phyloP scores from a whole-genome alignment of 2,888 invertebrate species.

The Vandiemenella viatica region DNA sequence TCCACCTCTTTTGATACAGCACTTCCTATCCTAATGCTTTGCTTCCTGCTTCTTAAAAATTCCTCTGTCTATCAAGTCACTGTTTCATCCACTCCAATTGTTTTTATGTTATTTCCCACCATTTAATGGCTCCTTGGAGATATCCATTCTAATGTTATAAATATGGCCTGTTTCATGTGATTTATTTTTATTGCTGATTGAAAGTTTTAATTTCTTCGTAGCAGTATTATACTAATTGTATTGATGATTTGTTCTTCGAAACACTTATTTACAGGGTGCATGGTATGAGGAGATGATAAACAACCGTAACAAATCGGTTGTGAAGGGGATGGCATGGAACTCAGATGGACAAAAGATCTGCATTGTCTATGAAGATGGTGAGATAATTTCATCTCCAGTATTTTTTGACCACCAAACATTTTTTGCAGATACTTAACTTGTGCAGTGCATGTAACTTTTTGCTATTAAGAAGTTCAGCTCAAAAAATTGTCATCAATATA shows the following conservation, averaged over 20 bases:
- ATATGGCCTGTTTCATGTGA: too few species aligned
- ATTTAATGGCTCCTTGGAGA: too few species aligned
- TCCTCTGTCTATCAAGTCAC: too few species aligned
- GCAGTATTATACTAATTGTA: neutral
- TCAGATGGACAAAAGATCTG: conserved; percentile 93
- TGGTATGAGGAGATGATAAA: conserved; percentile 99
- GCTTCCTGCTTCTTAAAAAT: too few species aligned
- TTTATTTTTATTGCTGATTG: too few species aligned
- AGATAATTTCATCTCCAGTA: conserved; percentile 18
- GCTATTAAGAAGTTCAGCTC: neutral
- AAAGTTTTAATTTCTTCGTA: neutral
- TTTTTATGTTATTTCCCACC: too few species aligned
- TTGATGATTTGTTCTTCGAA: neutral
- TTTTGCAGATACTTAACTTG: neutral
- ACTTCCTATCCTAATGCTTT: too few species aligned
- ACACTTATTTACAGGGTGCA: conserved; percentile 47
- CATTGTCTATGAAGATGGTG: conserved; percentile 96
- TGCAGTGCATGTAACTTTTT: too few species aligned
- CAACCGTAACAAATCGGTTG: conserved; percentile 93
- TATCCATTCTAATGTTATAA: too few species aligned
- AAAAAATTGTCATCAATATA: neutral
- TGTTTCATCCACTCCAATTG: too few species aligned
- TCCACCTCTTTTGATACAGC: too few species aligned
- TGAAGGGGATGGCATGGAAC: conserved; percentile 96
- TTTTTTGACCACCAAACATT: too few species aligned